phyloP scores from a whole-genome alignment of 2,888 invertebrate species.

The Seira musarum region DNA sequence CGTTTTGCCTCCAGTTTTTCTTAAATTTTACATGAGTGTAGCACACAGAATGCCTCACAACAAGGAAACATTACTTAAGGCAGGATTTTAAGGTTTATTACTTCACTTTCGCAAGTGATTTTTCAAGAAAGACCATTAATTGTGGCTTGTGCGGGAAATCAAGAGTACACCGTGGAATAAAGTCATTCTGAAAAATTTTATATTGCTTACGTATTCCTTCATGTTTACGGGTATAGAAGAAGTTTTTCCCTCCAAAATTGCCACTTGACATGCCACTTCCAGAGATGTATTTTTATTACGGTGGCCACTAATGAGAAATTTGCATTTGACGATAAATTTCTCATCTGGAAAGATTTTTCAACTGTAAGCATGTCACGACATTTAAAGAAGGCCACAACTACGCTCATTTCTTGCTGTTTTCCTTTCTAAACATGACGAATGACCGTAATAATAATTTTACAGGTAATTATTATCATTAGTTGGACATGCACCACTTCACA shows the following conservation, averaged over 20 bases:
- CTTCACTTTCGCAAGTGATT: neutral
- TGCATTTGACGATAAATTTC: conserved; percentile 27
- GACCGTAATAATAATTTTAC: neutral
- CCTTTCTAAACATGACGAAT: conserved; percentile 6
- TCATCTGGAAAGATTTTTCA: neutral
- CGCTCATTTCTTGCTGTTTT: neutral
- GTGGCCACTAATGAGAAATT: conserved; percentile 22
- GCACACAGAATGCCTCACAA: no score
- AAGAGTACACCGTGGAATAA: neutral
- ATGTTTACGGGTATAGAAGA: neutral
- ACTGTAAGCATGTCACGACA: neutral
- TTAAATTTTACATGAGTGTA: no score
- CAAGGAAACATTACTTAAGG: no score
- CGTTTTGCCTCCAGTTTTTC: no score
- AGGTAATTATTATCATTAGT: conserved; percentile 2
- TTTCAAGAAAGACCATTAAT: conserved; percentile 3
- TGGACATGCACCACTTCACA: neutral
- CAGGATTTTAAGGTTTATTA: no score
- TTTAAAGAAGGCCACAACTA: neutral
- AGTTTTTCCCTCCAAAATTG: neutral
- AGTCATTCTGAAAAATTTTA: neutral
- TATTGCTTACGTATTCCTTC: no score
- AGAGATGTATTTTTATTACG: conserved; percentile 3
- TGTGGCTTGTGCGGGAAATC: neutral
- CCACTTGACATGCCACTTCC: conserved; percentile 12